A percentile compares a stretch with the other conserved stretches of the same genome.
Conservation (phyloP, 2,888 invertebrate genomes). For the Acrobasis repandana region DNA sequence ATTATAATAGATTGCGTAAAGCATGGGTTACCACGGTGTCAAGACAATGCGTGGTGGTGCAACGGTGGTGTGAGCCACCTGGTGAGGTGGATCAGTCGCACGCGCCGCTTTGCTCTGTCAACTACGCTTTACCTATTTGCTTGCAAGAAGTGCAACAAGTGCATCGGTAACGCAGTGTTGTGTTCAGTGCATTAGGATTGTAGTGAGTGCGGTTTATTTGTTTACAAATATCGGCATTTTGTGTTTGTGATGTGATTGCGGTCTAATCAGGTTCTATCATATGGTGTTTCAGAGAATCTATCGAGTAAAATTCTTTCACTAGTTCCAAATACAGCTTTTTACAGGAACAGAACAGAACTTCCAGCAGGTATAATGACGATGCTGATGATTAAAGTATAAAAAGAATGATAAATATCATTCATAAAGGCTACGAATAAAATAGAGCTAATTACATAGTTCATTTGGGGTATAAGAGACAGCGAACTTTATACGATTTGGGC, state of each 20-base stretch:
- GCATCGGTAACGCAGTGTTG: slow-evolving; percentile 25
- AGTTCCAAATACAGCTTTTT: too few relatives aligned
- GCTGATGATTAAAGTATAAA: too few relatives aligned
- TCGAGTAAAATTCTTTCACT: too few relatives aligned
- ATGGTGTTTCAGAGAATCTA: neutral
- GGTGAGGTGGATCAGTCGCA: slow-evolving; percentile 62
- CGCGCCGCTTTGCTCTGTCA: slow-evolving; percentile 69
- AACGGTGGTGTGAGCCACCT: slow-evolving; percentile 63
- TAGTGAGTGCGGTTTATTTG: slow-evolving; percentile 26
- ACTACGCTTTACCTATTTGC: slow-evolving; percentile 48
- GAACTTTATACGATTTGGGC: slow-evolving; percentile 3
- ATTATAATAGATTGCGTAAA: slow-evolving; percentile 77
- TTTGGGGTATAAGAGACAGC: neutral
- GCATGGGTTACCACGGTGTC: slow-evolving; percentile 73
- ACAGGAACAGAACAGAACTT: too few relatives aligned
- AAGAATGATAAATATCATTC: too few relatives aligned
- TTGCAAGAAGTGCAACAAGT: slow-evolving; percentile 32
- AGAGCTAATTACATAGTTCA: too few relatives aligned
- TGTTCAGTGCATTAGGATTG: slow-evolving; percentile 17
- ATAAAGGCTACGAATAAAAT: too few relatives aligned
- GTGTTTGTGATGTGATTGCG: slow-evolving; percentile 29
- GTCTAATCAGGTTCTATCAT: slow-evolving; percentile 30
- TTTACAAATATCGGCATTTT: slow-evolving; percentile 20
- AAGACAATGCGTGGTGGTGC: slow-evolving; percentile 76
- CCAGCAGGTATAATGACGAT: too few relatives aligned